These are phyloP conservation scores for Tinamus guttatus DNA, from an alignment of 2,113 vertebrate genomes.

Conservation along the genomic window DNA sequence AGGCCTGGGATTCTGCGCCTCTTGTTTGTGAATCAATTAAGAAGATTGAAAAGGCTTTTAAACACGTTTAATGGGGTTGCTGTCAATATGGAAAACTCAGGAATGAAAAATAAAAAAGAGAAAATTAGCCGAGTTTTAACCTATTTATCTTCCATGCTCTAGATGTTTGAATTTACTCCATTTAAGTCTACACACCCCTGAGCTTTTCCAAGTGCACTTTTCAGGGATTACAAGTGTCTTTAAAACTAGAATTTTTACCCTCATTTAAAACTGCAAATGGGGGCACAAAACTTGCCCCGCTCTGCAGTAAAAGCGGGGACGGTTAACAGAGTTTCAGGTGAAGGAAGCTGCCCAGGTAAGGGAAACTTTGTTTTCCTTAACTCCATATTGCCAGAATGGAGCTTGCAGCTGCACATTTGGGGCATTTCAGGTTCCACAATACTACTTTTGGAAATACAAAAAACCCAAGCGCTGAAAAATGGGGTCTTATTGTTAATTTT, in stretches of 20 bases:
- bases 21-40: neutral
- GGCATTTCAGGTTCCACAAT: neutral
- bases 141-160: neutral
- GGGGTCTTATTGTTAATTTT: neutral
- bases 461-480: neutral
- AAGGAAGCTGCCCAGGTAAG: neutral
- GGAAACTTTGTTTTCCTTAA: neutral
- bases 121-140: neutral
- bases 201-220: neutral
- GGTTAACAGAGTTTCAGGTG: neutral
- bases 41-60: neutral
- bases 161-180: neutral
- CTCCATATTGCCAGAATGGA: neutral
- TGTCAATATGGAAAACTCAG: neutral
- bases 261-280: neutral
- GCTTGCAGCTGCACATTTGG: neutral
- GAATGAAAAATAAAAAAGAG: neutral
- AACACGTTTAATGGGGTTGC: neutral
- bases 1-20: neutral
- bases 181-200: neutral
- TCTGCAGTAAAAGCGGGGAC: neutral
- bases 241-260: neutral
- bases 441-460: neutral
- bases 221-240: neutral
- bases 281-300: rapidly evolving